phyloP scores from a whole-genome alignment of 2,888 invertebrate species.

The Dione vanillae region DNA sequence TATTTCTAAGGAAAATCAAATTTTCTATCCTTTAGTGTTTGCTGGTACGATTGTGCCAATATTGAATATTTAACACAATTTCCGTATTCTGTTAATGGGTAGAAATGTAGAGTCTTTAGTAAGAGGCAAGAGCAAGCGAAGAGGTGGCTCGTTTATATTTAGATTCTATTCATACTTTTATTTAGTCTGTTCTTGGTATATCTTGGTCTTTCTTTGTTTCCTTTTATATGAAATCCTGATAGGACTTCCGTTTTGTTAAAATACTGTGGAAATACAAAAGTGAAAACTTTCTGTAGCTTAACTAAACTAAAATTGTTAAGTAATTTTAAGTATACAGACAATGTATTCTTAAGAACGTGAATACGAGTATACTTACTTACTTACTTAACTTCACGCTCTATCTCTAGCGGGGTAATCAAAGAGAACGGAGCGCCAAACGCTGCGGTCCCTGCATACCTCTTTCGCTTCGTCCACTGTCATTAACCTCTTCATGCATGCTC shows the following conservation, averaged over 20 bases:
- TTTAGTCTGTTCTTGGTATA: background rate
- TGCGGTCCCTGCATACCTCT: no score
- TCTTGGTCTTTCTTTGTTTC: conserved; percentile 10
- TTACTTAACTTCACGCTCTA: no score
- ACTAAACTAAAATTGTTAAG: background rate
- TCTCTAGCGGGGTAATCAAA: no score
- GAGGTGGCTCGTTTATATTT: background rate
- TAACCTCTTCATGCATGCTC: no score
- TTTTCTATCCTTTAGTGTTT: conserved; percentile 6
- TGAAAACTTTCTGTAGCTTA: background rate
- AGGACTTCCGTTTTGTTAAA: background rate
- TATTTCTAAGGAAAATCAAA: background rate
- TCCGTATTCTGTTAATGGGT: background rate
- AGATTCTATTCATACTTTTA: conserved; percentile 12
- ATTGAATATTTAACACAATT: conserved; percentile 4
- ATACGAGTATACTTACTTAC: no score
- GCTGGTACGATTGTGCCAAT: background rate
- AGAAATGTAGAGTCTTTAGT: background rate
- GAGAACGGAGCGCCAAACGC: no score
- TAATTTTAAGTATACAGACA: no score
- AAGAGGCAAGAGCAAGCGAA: background rate
- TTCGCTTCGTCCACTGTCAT: no score
- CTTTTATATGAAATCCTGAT: conserved; percentile 2
- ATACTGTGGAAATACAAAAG: background rate
- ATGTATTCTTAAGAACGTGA: no score